Evolutionary conservation across 1,140 invertebrate genomes (phyloP).

Genomic region (Bombus breviceps): DNA sequence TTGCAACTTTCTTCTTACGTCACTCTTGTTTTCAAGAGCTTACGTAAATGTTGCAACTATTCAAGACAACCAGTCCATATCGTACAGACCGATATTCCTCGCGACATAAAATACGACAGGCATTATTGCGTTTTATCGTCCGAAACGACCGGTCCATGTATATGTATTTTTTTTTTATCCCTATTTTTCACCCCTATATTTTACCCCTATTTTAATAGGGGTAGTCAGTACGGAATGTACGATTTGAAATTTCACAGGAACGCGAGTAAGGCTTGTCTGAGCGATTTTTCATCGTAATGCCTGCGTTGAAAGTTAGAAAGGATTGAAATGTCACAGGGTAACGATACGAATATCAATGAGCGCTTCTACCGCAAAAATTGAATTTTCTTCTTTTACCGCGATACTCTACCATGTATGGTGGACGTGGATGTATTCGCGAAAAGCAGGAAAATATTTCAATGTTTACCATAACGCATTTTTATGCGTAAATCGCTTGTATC

Average conservation of each 20-base stretch:
- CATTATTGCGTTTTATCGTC: background rate
- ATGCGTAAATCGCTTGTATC: too few relatives aligned
- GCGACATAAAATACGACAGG: background rate
- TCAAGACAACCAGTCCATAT: background rate
- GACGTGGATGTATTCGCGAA: too few relatives aligned
- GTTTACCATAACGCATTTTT: too few relatives aligned
- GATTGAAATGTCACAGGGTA: background rate
- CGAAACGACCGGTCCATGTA: too few relatives aligned
- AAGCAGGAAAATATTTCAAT: too few relatives aligned
- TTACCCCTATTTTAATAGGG: background rate
- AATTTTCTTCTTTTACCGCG: too few relatives aligned
- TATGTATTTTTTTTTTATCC: too few relatives aligned
- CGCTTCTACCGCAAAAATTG: too few relatives aligned
- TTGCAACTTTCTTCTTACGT: constrained; percentile 6
- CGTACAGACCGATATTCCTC: background rate
- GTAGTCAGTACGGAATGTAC: background rate
- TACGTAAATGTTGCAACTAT: background rate
- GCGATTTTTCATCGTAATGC: background rate
- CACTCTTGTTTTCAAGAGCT: background rate
- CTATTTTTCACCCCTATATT: too few relatives aligned
- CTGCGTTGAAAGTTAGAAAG: background rate
- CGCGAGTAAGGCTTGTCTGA: background rate
- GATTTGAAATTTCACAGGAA: background rate
- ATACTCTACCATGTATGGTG: too few relatives aligned
- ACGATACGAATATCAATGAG: too few relatives aligned